Evolutionary conservation across 2,888 invertebrate species (phyloP).

Genomic region (Acrocyrtus sp.): DNA sequence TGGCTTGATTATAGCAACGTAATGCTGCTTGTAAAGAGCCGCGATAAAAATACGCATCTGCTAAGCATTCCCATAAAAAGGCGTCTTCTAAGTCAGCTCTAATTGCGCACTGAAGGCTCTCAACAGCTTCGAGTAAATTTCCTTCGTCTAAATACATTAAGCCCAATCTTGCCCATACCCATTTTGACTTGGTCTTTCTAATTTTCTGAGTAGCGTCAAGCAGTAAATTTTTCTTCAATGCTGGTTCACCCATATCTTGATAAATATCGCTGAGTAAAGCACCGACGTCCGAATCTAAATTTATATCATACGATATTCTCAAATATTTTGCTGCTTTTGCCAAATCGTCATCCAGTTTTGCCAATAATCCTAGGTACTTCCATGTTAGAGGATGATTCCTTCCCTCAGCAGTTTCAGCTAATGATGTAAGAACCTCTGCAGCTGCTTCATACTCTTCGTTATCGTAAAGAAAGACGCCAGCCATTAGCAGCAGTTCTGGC

Average conservation of each 20-base stretch:
- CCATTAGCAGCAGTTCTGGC: constrained; percentile 39
- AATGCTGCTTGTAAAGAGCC: constrained; percentile 92
- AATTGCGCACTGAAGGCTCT: constrained; percentile 75
- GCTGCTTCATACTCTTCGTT: constrained; percentile 35
- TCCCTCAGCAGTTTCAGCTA: constrained; percentile 46
- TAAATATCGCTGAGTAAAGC: constrained; percentile 81
- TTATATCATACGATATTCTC: constrained; percentile 82
- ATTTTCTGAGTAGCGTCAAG: constrained; percentile 49
- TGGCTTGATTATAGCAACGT: constrained; percentile 83
- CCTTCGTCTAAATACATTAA: constrained; percentile 80
- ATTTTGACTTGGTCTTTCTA: constrained; percentile 68
- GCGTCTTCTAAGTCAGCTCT: constrained; percentile 72
- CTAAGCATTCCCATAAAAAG: constrained; percentile 87
- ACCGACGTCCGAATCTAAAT: constrained; percentile 76
- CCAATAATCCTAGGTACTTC: constrained; percentile 58
- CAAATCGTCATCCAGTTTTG: constrained; percentile 69
- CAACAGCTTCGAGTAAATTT: constrained; percentile 79
- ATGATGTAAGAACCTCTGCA: constrained; percentile 33
- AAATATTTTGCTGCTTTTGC: constrained; percentile 83
- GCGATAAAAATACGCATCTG: constrained; percentile 87
- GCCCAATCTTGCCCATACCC: constrained; percentile 87
- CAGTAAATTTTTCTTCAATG: constrained; percentile 51
- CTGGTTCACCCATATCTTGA: constrained; percentile 73
- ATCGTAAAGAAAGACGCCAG: constrained; percentile 39
- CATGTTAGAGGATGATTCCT: constrained; percentile 57